A percentile compares a stretch with the other conserved stretches of the same genome.
phyloP scores from a whole-genome alignment of 2,797 vertebrate genomes.

The Notamacropus eugenii region DNA sequence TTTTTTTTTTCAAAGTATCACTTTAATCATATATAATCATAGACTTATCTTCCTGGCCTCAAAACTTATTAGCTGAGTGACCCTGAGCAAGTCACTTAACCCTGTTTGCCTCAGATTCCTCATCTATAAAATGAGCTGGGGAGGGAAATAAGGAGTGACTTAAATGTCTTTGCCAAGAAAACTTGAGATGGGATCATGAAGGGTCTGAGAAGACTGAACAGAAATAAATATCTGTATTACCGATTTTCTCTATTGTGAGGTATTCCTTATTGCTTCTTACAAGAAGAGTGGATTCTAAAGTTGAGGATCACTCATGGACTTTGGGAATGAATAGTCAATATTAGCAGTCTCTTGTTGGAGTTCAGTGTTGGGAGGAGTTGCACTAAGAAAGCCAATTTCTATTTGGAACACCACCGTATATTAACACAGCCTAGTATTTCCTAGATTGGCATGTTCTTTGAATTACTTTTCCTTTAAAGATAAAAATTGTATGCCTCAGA shows the following conservation, averaged over 20 bases:
- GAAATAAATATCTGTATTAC: neutral
- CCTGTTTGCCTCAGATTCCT: neutral
- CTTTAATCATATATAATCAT: no score
- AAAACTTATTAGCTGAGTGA: neutral
- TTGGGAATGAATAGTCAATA: neutral
- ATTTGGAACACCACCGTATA: neutral
- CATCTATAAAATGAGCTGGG: neutral
- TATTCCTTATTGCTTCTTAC: neutral
- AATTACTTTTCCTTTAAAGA: neutral
- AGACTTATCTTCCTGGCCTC: neutral
- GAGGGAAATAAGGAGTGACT: neutral
- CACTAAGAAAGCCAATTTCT: neutral
- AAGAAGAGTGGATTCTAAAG: neutral
- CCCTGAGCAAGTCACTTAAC: neutral
- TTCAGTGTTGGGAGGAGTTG: neutral
- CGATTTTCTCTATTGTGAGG: neutral
- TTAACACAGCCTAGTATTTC: neutral
- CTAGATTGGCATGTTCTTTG: neutral
- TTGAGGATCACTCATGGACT: neutral
- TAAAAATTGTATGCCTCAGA: constrained; percentile 1
- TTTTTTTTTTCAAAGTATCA: no score
- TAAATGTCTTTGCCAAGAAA: neutral
- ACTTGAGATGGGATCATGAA: neutral
- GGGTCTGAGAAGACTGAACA: neutral
- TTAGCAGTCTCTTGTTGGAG: neutral